Evolutionary conservation across 92 coral and sea anemone species (phyloP), one percentile per base, ranked within the genome.

Genomic region (Plumapathes pennacea): DNA sequence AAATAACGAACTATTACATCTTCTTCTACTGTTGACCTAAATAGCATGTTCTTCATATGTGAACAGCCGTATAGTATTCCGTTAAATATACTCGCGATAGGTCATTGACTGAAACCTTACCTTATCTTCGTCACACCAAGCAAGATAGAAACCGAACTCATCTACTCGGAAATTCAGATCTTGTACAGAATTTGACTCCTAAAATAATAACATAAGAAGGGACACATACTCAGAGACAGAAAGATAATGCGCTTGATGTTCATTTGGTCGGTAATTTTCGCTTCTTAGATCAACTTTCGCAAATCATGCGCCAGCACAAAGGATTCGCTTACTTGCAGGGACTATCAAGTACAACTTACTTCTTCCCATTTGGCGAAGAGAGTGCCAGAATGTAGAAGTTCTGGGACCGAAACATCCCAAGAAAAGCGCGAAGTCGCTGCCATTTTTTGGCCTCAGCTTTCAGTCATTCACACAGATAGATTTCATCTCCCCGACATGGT

Each of bases 361-460:
- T 94, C 99, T 33, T 94, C 99, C 99, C 99, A 94, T 64, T 82
- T 84, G 2, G 86, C 86, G 23, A 89, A 65, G 25, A 50, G 27
- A 27, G 99, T 80, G n/a, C 99, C 99, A 19, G 72, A 51, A 23
- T 80, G 89, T 29, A 94, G 86, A 43, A 58, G 47, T 25, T 39
- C 77, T 13, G 97, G 96, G 24, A 92, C 96, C n/a, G 37, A 32
- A 6, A 86, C 83, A 50, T 94, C 91, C 99, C 96, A 94, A 13
- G 83, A 66, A 54, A 66, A 52, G 15, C 53, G 73, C 40, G 73
- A 44, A 53, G 72, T 28, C 60, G 73, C 73, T 62, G 54, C 40
- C 40, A 34, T 34, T 34, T 34, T 34, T 34, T 34, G 8, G 8
- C 40, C 40, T 34, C 40, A 34, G 40, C n/a, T 34, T n/a, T 8